phyloP scores from a whole-genome alignment of 37 sponge, comb jelly and placozoan genomes.

The Hexactinellida sp. region DNA sequence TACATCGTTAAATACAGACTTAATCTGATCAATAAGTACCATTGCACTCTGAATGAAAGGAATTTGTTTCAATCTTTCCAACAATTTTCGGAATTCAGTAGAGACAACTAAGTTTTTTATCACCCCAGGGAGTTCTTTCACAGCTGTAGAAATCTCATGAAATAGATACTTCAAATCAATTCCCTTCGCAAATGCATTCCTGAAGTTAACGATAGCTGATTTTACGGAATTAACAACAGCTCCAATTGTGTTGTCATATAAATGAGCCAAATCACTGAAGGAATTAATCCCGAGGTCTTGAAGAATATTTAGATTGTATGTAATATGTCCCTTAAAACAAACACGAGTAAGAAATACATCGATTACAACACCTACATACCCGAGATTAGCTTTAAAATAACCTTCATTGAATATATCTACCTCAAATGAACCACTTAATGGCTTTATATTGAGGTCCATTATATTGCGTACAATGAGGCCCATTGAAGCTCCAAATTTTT shows the following conservation, averaged over 20 bases:
- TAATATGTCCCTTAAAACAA: not conserved
- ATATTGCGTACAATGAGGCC: not conserved
- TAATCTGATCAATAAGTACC: not conserved
- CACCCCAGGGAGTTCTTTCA: not conserved
- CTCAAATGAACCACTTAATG: not conserved
- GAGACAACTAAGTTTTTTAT: not conserved
- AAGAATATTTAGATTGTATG: not conserved
- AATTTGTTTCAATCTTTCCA: not conserved
- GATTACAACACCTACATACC: not conserved
- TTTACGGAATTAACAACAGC: not conserved
- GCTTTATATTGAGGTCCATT: not conserved
- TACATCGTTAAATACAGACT: not conserved
- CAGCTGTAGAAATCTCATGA: not conserved
- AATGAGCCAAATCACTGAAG: not conserved
- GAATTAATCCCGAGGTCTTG: not conserved
- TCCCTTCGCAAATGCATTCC: not conserved
- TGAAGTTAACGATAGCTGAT: not conserved
- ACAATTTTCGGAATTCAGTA: not conserved
- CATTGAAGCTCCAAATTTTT: not conserved
- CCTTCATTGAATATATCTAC: not conserved
- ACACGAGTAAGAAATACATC: not conserved
- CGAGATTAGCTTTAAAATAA: not conserved
- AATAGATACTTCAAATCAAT: not conserved
- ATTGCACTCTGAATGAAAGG: not conserved
- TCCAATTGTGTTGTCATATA: not conserved